A percentile compares a stretch with the other conserved stretches of the same genome.
Evolutionary conservation across 53 echinoderm and acorn worm species (phyloP).

Genomic region (Holothuria leucospilota): DNA sequence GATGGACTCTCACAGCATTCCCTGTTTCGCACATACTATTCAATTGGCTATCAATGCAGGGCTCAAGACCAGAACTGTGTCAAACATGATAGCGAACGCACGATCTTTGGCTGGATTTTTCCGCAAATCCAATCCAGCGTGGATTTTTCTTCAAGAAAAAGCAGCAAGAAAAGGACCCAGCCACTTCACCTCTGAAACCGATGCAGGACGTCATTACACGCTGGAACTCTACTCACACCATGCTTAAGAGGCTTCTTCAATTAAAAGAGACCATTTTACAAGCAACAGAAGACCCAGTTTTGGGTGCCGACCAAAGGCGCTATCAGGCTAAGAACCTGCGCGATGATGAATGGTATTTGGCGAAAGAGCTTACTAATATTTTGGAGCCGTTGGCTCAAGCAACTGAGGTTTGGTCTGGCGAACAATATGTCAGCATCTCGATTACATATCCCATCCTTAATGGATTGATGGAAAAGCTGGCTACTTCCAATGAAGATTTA

Average conservation of each 20-base stretch:
- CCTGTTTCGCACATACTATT: neutral
- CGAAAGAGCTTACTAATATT: neutral
- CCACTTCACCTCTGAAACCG: neutral
- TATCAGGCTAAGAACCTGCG: neutral
- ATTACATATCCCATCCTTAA: neutral
- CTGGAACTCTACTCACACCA: neutral
- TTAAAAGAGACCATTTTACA: neutral
- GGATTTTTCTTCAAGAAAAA: neutral
- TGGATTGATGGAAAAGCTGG: slow-evolving; percentile 1
- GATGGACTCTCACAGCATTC: neutral
- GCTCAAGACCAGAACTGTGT: neutral
- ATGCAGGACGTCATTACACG: neutral
- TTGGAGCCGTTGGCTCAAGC: neutral
- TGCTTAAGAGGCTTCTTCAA: neutral
- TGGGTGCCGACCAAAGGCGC: neutral
- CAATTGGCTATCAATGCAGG: slow-evolving; percentile 3
- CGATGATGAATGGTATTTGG: neutral
- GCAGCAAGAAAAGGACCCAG: neutral
- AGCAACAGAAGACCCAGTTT: neutral
- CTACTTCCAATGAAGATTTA: neutral
- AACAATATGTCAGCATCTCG: neutral
- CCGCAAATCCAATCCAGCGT: neutral
- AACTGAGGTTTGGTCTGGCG: neutral
- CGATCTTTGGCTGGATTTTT: neutral
- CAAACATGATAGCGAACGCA: neutral